These are phyloP conservation scores for Echinometra lucunter DNA, from an alignment of 53 echinoderm and acorn worm genomes.

Conservation along the genomic window DNA sequence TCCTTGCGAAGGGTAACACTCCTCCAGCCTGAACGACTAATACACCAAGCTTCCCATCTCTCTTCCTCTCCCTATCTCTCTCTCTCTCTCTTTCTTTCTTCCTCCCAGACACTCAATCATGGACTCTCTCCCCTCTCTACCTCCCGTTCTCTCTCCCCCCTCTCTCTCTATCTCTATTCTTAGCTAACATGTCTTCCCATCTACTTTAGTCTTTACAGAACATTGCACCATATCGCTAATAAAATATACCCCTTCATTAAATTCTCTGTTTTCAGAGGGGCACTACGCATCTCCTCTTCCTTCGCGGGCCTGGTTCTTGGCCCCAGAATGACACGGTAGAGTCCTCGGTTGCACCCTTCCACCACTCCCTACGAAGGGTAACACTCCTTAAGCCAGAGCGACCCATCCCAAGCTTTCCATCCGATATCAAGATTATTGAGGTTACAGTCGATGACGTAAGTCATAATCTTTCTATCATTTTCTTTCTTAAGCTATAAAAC, in stretches of 20 bases:
- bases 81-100: neutral
- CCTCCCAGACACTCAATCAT: too few species aligned
- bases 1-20: constrained; percentile 74
- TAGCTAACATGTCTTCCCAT: too few species aligned
- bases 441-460: constrained; percentile 78
- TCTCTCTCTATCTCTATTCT: neutral
- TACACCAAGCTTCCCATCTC: constrained; percentile 75
- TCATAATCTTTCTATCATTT: neutral
- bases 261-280: constrained; percentile 72
- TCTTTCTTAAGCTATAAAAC: too few species aligned
- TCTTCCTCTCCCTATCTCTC: neutral
- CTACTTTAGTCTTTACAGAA: constrained; percentile 70
- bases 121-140: neutral
- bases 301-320: constrained; percentile 71
- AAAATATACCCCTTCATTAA: too few species aligned
- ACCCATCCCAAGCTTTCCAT: constrained; percentile 70
- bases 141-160: neutral
- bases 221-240: neutral
- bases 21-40: constrained; percentile 64
- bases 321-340: constrained; percentile 51
- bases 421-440: constrained; percentile 75
- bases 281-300: constrained; percentile 78
- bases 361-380: constrained; percentile 70
- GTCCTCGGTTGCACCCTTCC: constrained; percentile 26
- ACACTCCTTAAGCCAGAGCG: constrained; percentile 75